Evolutionary conservation across 1,140 invertebrate genomes (phyloP).

Genomic region (Aphelinus atriplicis): DNA sequence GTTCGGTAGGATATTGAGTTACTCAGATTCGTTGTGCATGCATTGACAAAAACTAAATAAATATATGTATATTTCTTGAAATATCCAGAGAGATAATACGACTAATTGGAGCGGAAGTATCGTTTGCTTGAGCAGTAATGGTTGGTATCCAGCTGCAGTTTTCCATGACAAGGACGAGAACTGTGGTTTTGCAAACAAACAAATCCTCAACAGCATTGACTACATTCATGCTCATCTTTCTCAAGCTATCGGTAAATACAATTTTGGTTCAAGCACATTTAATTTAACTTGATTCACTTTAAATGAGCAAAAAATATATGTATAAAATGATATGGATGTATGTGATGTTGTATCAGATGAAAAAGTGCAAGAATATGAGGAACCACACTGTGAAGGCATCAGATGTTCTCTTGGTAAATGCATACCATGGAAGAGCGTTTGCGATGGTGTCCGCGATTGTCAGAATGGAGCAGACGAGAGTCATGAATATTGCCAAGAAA

Average conservation of each 20-base stretch:
- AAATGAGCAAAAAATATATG: not conserved
- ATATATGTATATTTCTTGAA: not conserved
- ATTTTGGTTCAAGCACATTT: no score
- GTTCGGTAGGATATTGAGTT: not conserved
- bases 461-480: conserved; percentile 74
- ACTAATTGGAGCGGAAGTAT: conserved; percentile 69
- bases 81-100: conserved; percentile 41
- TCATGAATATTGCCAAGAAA: conserved; percentile 61
- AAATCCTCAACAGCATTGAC: conserved; percentile 65
- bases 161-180: conserved; percentile 66
- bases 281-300: no score
- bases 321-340: not conserved
- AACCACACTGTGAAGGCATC: conserved; percentile 67
- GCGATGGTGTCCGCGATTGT: conserved; percentile 79
- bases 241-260: conserved; percentile 58
- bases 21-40: no score
- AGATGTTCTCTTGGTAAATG: conserved; percentile 79
- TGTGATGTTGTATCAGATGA: conserved; percentile 22
- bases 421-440: conserved; percentile 70
- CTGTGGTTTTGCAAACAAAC: conserved; percentile 64
- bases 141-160: conserved; percentile 72
- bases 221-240: conserved; percentile 64
- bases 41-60: no score
- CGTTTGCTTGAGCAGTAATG: conserved; percentile 66
- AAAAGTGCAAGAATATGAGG: not conserved